Evolutionary conservation across 2,797 vertebrate species (phyloP), one percentile per base, ranked within the genome.

Genomic region (Sus cebifrons): DNA sequence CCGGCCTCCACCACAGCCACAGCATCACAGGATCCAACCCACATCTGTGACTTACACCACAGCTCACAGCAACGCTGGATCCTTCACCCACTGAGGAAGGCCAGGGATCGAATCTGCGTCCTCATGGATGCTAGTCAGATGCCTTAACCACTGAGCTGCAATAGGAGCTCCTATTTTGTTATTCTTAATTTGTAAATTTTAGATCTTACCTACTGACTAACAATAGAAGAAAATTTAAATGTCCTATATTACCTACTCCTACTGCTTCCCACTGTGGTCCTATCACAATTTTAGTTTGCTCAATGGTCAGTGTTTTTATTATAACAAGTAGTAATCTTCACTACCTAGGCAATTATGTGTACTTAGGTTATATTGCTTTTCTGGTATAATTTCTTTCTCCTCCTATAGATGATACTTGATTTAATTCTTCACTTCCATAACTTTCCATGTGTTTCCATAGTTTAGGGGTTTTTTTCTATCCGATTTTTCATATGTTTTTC

Each of bases 311-410:
- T 29, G 3, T 94, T 83, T 77, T 16, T 62, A 56, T 58, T 58
- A 27, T 71, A 49, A 74, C 29, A 79, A 85, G 21, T 49, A 44
- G 70, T 84, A 86, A 9, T 74, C 25, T 54, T 92, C 40, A n/a
- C 79, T 82, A 44, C 68, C 25, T 40, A 89, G 60, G 74, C 58
- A 84, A 49, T 11, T 86, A 8, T 67, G 9, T 73, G 4, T 73
- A 11, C 65, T 67, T 94, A 29, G 56, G 87, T 79, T 84, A 18
- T 49, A 65, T 92, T 78, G 83, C 6, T 71, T 92, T 89, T 81
- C 44, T 81, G 67, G 15, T 86, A 68, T 10, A n/a, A 20, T 40
- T 82, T 54, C 12, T 70, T 58, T 77, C 36, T 23, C 15, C 36
- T 6, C 13, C 5, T 60, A 17, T 13, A 75, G 21, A 52, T 78